Evolutionary conservation across 2,888 invertebrate genomes (phyloP).

Genomic region (Calephelis perditalis): DNA sequence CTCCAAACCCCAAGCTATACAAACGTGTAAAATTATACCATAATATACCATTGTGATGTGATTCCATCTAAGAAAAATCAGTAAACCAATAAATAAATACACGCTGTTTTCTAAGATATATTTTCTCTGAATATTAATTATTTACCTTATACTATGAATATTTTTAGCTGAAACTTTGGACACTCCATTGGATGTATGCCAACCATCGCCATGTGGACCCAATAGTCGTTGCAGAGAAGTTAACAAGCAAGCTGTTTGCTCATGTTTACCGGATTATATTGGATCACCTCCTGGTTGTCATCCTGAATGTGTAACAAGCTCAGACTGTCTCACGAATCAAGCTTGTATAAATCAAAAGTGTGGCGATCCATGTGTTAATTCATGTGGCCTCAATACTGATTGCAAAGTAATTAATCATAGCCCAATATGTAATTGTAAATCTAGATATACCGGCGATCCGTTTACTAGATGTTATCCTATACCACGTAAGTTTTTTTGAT

Average conservation of each 20-base stretch:
- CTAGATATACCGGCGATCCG: constrained; percentile 82
- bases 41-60: too few species aligned
- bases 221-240: constrained; percentile 86
- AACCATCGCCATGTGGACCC: constrained; percentile 85
- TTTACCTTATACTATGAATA: background rate
- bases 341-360: constrained; percentile 89
- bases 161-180: constrained; percentile 41
- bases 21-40: too few species aligned
- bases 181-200: constrained; percentile 75
- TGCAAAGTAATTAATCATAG: constrained; percentile 88
- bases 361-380: constrained; percentile 84
- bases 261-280: constrained; percentile 83
- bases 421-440: constrained; percentile 86
- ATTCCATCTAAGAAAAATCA: too few species aligned
- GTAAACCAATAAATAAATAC: too few species aligned
- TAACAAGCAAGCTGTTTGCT: constrained; percentile 86
- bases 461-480: constrained; percentile 78
- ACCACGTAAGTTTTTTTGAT: constrained; percentile 58
- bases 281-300: constrained; percentile 87
- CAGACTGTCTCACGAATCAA: constrained; percentile 84
- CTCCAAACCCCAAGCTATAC: too few species aligned
- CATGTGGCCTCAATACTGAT: constrained; percentile 82
- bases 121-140: background rate
- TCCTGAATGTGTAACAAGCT: constrained; percentile 86
- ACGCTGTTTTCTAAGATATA: too few species aligned